Evolutionary conservation across 2,888 invertebrate species (phyloP), one percentile per base, ranked within the genome.

Genomic region (Morinoia aosen): DNA sequence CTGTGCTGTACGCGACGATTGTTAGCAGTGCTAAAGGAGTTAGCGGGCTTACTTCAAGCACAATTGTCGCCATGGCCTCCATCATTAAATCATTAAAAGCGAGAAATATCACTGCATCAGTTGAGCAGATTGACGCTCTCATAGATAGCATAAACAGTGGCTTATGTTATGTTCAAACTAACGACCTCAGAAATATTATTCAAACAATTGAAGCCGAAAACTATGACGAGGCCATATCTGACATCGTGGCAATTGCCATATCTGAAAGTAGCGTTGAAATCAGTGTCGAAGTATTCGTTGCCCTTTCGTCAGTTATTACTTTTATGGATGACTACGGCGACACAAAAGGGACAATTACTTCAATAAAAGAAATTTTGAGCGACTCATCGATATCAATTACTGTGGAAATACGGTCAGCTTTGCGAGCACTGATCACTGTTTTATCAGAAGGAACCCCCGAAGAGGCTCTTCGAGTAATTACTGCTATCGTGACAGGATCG

Each of bases 351-450:
- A 25, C 40, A 90, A 40, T 40, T 48, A 14, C 11, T 48, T 90
- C 39, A 48, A 90, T 40, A 39, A 10, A 90, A 90, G 90, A 90
- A 12, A 90, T 40, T 48, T 40, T 48, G 48, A 90, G 40, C 7
- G 40, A 90, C 33, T 33, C 76, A 33, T 76, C 76, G 8, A 33
- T 76, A 16, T 2, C 76, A 76, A 76, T 76, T 25, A 76, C 25
- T 2, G 76, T 76, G 25, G 76, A 76, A 76, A 76, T 76, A 76
- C 16, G 76, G 25, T 76, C 76, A 10, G 76, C 76, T 76, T 7
- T 76, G 76, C 76, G 76, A 76, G 76, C 76, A 33, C 25, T 76
- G 76, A 76, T 76, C 76, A 76, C 76, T 76, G 76, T 76, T 76
- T 76, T 76, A 76, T 16, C 33, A 25, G 76, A 76, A 76, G 76